These are phyloP conservation scores for Crotophaga sulcirostris DNA, from an alignment of 2,113 vertebrate species.

Conservation along the genomic window DNA sequence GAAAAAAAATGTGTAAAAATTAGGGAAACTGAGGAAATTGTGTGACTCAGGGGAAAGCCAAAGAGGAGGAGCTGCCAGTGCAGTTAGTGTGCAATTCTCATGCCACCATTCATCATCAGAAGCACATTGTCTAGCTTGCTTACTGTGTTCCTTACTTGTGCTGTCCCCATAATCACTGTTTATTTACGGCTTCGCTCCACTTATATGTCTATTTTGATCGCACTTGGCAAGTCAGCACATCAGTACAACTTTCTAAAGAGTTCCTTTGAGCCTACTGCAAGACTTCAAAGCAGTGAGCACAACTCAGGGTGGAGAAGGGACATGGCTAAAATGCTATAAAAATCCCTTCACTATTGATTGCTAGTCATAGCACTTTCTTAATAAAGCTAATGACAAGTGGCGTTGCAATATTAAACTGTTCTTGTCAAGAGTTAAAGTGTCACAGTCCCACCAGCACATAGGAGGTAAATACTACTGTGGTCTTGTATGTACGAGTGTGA, in stretches of 20 bases:
- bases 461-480: not conserved
- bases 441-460: not conserved
- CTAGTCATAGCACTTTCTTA: not conserved
- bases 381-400: not conserved
- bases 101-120: not conserved
- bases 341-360: not conserved
- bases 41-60: not conserved
- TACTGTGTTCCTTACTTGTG: fast-evolving
- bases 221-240: not conserved
- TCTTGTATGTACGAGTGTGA: not conserved
- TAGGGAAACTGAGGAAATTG: fast-evolving
- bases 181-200: not conserved
- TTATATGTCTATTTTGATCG: not conserved
- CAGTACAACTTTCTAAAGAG: not conserved
- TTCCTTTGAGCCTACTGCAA: not conserved
- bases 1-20: not conserved
- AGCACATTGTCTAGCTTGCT: not conserved
- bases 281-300: not conserved
- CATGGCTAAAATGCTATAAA: not conserved
- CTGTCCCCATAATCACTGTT: not conserved
- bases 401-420: not conserved
- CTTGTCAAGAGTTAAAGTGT: not conserved
- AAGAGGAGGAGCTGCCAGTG: not conserved
- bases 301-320: not conserved
- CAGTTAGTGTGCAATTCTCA: not conserved